Conservation (phyloP, 1,140 invertebrate genomes). For the Euschistus heros region DNA sequence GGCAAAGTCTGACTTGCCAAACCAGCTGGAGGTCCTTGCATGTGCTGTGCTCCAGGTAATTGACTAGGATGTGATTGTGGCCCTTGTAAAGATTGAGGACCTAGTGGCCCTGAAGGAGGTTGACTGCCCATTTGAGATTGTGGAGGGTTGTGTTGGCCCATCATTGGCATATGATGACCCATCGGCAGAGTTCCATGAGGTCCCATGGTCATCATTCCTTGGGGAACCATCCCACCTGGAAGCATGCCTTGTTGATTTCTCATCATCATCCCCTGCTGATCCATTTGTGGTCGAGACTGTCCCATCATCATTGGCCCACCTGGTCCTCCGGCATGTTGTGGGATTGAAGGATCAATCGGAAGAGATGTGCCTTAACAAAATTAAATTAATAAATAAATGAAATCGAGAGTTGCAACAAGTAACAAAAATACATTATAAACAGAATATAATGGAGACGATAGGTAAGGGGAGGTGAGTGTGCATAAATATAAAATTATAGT, state of each 20-base stretch:
- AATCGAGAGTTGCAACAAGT: too few species aligned
- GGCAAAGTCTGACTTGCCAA: neutral
- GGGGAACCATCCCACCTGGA: slow-evolving; percentile 1
- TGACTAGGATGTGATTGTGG: neutral
- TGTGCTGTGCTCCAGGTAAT: neutral
- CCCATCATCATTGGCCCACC: slow-evolving; percentile 4
- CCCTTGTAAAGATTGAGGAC: neutral
- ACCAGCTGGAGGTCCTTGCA: neutral
- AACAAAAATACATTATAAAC: too few species aligned
- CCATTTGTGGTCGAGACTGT: neutral
- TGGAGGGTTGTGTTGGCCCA: neutral
- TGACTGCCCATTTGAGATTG: neutral
- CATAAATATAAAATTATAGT: too few species aligned
- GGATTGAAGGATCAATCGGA: neutral
- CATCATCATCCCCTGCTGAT: slow-evolving; percentile 2
- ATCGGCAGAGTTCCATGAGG: neutral
- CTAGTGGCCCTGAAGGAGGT: neutral
- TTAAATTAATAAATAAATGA: neutral
- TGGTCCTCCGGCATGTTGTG: neutral
- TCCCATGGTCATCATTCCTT: neutral
- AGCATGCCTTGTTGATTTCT: slow-evolving; percentile 2
- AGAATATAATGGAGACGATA: too few species aligned
- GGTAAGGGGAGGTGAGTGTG: too few species aligned
- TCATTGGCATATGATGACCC: slow-evolving; percentile 2
- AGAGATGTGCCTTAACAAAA: neutral